Evolutionary conservation across 2,113 vertebrate species (phyloP).

Genomic region (Aphelocoma coerulescens): DNA sequence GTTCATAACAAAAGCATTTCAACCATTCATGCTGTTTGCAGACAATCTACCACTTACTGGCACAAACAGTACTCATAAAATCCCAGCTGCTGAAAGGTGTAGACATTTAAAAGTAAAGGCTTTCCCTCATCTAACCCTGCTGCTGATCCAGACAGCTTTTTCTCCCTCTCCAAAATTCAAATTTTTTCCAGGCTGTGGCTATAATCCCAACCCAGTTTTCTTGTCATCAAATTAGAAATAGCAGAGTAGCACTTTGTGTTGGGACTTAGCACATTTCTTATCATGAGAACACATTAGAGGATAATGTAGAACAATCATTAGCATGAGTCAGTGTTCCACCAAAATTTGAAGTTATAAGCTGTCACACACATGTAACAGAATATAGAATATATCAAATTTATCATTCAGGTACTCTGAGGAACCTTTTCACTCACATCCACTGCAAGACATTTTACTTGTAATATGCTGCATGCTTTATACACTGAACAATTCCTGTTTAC

Average conservation of each 20-base stretch:
- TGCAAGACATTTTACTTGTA: background rate
- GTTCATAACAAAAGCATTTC: background rate
- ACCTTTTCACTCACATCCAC: background rate
- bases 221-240: background rate
- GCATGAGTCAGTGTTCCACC: background rate
- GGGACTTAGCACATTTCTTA: background rate
- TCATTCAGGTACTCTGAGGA: background rate
- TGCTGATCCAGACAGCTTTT: background rate
- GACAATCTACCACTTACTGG: background rate
- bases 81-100: background rate
- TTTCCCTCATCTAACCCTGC: background rate
- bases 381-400: background rate
- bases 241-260: background rate
- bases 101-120: background rate
- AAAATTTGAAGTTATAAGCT: background rate
- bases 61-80: background rate
- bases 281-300: background rate
- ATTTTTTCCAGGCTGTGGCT: background rate
- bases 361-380: background rate
- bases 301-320: background rate
- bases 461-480: background rate
- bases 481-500: background rate
- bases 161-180: background rate
- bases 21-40: background rate
- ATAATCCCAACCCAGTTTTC: background rate